Evolutionary conservation across 2,797 vertebrate genomes (phyloP).

Genomic region (Thunnus albacares): DNA sequence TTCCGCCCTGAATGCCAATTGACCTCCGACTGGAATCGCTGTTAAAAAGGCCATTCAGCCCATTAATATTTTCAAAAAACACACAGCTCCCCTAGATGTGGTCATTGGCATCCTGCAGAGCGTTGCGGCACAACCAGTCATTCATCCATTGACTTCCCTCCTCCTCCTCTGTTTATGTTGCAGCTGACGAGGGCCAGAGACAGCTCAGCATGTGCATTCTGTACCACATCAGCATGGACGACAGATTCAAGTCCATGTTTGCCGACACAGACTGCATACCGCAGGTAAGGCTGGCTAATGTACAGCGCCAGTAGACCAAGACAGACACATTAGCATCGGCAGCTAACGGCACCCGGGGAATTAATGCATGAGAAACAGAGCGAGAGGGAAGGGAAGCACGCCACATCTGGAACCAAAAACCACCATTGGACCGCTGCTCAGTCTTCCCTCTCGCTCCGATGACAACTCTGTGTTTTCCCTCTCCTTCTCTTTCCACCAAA

Average conservation of each 20-base stretch:
- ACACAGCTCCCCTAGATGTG: slow-evolving; percentile 64
- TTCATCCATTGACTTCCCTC: slow-evolving; percentile 69
- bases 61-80: slow-evolving; percentile 66
- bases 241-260: slow-evolving; percentile 95
- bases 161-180: slow-evolving; percentile 73
- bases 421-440: slow-evolving; percentile 55
- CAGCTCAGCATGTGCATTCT: slow-evolving; percentile 94
- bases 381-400: not conserved
- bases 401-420: slow-evolving; percentile 61
- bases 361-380: slow-evolving; percentile 48
- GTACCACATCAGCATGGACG: slow-evolving; percentile 96
- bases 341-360: slow-evolving; percentile 48
- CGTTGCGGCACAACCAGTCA: slow-evolving; percentile 66
- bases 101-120: slow-evolving; percentile 61
- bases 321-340: slow-evolving; percentile 61
- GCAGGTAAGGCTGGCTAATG: slow-evolving; percentile 88
- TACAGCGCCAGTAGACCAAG: slow-evolving; percentile 46
- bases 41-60: slow-evolving; percentile 65
- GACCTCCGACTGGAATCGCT: slow-evolving; percentile 32
- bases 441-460: slow-evolving; percentile 38
- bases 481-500: slow-evolving; percentile 31
- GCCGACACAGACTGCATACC: slow-evolving; percentile 95
- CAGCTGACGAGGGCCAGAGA: slow-evolving; percentile 94
- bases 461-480: slow-evolving; percentile 42
- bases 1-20: slow-evolving; percentile 22